Evolutionary conservation across 2,113 vertebrate species (phyloP).

Genomic region (Rutilus rutilus): DNA sequence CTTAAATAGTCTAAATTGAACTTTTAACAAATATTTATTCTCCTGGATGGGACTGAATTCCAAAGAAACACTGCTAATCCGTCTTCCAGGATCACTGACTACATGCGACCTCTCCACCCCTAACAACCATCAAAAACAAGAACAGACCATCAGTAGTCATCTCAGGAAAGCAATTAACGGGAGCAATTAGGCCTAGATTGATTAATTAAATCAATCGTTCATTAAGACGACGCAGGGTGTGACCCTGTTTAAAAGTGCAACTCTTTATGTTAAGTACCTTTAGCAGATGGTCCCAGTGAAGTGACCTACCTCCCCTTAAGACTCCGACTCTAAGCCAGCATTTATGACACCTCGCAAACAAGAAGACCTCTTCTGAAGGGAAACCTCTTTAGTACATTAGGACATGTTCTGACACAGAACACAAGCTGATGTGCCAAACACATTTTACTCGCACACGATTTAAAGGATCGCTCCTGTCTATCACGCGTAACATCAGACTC

Average conservation of each 20-base stretch:
- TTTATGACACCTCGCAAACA: slow-evolving; percentile 40
- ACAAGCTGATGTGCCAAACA: slow-evolving; percentile 65
- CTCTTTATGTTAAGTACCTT: slow-evolving; percentile 64
- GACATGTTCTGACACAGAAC: slow-evolving; percentile 85
- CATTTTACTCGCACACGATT: slow-evolving; percentile 64
- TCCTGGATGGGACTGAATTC: background rate
- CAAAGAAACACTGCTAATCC: background rate
- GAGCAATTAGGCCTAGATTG: slow-evolving; percentile 26
- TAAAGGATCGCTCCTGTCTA: slow-evolving; percentile 65
- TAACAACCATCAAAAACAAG: slow-evolving; percentile 18
- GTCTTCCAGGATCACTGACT: slow-evolving; percentile 1
- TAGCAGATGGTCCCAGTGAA: slow-evolving; percentile 40
- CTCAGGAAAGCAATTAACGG: slow-evolving; percentile 37
- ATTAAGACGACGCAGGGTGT: slow-evolving; percentile 54
- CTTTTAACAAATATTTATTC: background rate
- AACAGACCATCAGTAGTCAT: slow-evolving; percentile 27
- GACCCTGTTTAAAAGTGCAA: slow-evolving; percentile 62
- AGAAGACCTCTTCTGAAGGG: slow-evolving; percentile 59
- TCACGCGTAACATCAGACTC: slow-evolving; percentile 52
- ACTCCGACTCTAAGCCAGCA: slow-evolving; percentile 34
- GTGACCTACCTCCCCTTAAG: slow-evolving; percentile 48
- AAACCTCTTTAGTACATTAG: slow-evolving; percentile 71
- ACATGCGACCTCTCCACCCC: background rate
- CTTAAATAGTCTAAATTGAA: background rate
- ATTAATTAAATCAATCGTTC: slow-evolving; percentile 44